Evolutionary conservation across 2,888 invertebrate species (phyloP).

Genomic region (Tortricodes alternella): DNA sequence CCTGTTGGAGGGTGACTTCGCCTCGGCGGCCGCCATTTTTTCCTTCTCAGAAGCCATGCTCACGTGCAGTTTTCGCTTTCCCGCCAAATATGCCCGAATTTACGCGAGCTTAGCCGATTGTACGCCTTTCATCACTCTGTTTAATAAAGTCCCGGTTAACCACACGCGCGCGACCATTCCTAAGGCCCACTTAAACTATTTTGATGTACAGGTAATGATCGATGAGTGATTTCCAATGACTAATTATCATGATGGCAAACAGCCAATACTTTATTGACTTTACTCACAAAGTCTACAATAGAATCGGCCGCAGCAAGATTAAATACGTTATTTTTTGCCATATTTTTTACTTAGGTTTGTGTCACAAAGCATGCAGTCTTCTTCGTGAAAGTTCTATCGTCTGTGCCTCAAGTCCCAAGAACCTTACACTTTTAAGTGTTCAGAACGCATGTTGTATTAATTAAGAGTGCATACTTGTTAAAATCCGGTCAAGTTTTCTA

Average conservation of each 20-base stretch:
- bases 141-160: constrained; percentile 29
- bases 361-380: background rate
- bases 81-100: constrained; percentile 49
- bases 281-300: constrained; percentile 48
- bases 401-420: constrained; percentile 1
- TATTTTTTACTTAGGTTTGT: constrained; percentile 5
- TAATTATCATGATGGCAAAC: constrained; percentile 62
- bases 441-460: constrained; percentile 15
- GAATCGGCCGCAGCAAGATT: constrained; percentile 50
- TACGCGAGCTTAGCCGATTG: constrained; percentile 49
- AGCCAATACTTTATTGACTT: constrained; percentile 64
- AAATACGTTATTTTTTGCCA: constrained; percentile 37
- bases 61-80: constrained; percentile 47
- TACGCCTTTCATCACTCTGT: constrained; percentile 67
- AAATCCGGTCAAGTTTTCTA: constrained; percentile 6
- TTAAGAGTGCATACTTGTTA: background rate
- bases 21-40: constrained; percentile 75
- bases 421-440: constrained; percentile 14
- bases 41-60: constrained; percentile 76
- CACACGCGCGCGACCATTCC: constrained; percentile 56
- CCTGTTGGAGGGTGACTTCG: constrained; percentile 75
- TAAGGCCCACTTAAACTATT: constrained; percentile 50
- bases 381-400: background rate
- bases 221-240: constrained; percentile 65
- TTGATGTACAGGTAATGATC: constrained; percentile 60